Evolutionary conservation across 2,113 vertebrate genomes (phyloP).

Genomic region (Orientallactaga bullata): DNA sequence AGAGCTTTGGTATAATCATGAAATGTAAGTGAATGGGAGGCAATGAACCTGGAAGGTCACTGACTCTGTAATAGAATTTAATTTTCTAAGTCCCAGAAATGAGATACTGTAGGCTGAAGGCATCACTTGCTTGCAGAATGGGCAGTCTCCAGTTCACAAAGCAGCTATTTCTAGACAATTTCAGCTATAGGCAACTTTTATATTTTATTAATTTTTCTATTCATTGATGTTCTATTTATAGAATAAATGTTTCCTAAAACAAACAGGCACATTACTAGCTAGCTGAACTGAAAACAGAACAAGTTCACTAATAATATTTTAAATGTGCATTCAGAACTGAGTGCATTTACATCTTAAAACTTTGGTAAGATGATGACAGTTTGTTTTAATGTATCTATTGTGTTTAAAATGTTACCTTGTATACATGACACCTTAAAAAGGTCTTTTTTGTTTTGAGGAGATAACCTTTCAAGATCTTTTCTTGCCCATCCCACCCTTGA

Average conservation of each 20-base stretch:
- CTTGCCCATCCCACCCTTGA: rapidly evolving
- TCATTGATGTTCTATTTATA: constrained; percentile 27
- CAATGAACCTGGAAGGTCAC: neutral
- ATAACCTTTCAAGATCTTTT: neutral
- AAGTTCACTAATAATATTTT: constrained; percentile 53
- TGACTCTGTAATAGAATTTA: neutral
- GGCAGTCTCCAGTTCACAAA: neutral
- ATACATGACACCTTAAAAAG: constrained; percentile 23
- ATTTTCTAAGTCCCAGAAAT: neutral
- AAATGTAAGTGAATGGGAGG: constrained; percentile 8
- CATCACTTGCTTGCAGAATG: neutral
- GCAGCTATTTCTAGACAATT: neutral
- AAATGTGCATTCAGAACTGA: neutral
- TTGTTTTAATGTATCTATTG: neutral
- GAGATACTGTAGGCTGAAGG: neutral
- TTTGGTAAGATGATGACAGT: constrained; percentile 22
- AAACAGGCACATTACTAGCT: neutral
- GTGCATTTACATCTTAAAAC: neutral
- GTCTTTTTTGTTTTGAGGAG: neutral
- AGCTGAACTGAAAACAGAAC: constrained; percentile 42
- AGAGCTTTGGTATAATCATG: neutral
- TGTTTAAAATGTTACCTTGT: constrained; percentile 9
- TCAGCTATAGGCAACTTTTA: neutral
- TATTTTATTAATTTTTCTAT: constrained; percentile 12
- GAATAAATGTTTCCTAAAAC: constrained; percentile 54